A percentile compares a stretch with the other conserved stretches of the same genome.
These are phyloP conservation scores for Linnaemya tessellans DNA, from an alignment of 2,888 invertebrate genomes.

Conservation along the genomic window DNA sequence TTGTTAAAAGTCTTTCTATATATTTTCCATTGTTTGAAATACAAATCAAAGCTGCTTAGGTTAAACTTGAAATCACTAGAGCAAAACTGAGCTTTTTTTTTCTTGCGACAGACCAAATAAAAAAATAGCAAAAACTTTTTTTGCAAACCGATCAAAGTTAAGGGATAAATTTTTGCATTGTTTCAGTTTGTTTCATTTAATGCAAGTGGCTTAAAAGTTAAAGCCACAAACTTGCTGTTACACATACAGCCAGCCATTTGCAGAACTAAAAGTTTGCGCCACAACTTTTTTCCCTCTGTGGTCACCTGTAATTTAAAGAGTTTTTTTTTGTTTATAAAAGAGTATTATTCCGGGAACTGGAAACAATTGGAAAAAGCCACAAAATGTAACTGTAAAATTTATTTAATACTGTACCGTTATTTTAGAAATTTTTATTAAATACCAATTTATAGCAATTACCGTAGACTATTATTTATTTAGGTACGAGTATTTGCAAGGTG, in stretches of 20 bases:
- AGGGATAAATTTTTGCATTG: conserved; percentile 10
- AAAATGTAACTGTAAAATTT: neutral
- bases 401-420: neutral
- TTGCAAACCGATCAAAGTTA: conserved; percentile 3
- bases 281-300: conserved; percentile 10
- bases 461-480: too few species aligned
- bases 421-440: neutral
- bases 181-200: conserved; percentile 25
- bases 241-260: neutral
- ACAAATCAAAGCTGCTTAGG: neutral
- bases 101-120: conserved; percentile 24
- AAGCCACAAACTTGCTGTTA: conserved; percentile 4
- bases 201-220: conserved; percentile 44
- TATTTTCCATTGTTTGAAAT: neutral
- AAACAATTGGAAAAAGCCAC: neutral
- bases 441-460: neutral
- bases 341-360: neutral
- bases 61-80: conserved; percentile 18
- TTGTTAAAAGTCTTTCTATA: neutral
- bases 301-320: conserved; percentile 8
- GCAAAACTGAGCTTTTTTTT: conserved; percentile 10
- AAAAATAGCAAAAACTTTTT: conserved; percentile 32
- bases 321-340: neutral
- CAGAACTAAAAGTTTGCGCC: neutral
- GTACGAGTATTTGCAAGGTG: too few species aligned